phyloP scores from a whole-genome alignment of 2,113 vertebrate species.

The Seriola dumerili region DNA sequence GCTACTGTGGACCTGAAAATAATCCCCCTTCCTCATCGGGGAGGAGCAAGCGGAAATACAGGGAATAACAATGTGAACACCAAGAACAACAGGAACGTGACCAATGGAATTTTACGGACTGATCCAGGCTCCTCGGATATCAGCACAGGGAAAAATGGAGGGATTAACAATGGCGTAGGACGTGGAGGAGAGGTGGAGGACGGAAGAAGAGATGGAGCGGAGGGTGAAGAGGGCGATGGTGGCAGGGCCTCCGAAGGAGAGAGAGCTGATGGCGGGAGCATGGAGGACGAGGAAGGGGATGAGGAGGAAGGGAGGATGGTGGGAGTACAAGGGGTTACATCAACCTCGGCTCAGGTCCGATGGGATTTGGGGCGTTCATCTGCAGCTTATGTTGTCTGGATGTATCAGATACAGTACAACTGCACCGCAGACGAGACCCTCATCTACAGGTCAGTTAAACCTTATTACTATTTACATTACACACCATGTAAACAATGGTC shows the following conservation, averaged over 20 bases:
- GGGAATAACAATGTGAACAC: slow-evolving; percentile 69
- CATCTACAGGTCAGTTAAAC: slow-evolving; percentile 85
- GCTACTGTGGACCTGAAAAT: slow-evolving; percentile 91
- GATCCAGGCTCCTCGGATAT: slow-evolving; percentile 83
- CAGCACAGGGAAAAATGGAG: slow-evolving; percentile 80
- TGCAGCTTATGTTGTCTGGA: slow-evolving; percentile 83
- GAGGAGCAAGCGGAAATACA: slow-evolving; percentile 83
- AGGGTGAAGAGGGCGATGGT: slow-evolving; percentile 43
- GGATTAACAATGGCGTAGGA: slow-evolving; percentile 70
- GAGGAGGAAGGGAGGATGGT: slow-evolving; percentile 78
- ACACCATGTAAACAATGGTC: not conserved
- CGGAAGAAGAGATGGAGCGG: slow-evolving; percentile 48
- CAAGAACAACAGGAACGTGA: slow-evolving; percentile 74
- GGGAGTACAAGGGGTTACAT: slow-evolving; percentile 88
- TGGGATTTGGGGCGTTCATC: slow-evolving; percentile 87
- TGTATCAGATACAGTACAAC: slow-evolving; percentile 90
- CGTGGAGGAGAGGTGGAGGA: slow-evolving; percentile 67
- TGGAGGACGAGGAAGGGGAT: slow-evolving; percentile 57
- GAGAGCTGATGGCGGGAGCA: slow-evolving; percentile 58
- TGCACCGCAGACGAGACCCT: slow-evolving; percentile 82
- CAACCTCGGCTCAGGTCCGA: slow-evolving; percentile 89
- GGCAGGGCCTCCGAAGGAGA: slow-evolving; percentile 62
- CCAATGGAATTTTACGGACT: slow-evolving; percentile 78
- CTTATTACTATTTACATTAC: not conserved
- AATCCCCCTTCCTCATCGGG: slow-evolving; percentile 90